Evolutionary conservation across 2,113 vertebrate genomes (phyloP), one percentile per base, ranked within the genome.

Genomic region (Macquaria ambigua): DNA sequence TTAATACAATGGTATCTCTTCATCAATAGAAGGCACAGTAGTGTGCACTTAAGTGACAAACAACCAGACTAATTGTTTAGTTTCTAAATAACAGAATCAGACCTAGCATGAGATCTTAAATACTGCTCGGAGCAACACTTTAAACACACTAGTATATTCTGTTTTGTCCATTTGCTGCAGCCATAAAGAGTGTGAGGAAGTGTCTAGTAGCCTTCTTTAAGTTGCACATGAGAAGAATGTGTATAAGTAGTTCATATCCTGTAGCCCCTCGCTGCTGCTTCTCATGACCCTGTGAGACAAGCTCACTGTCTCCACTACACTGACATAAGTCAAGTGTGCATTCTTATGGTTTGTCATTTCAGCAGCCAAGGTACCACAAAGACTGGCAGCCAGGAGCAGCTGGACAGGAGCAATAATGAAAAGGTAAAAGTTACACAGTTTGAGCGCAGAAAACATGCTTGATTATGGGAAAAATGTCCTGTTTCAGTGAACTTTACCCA

Each of bases 381-480:
- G 83, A 95, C 95, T 37, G 96, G 90, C 90, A 97, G 96, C 79
- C 94, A 96, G 86, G 96, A 94, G 52, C 96, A 94, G 80, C 82
- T 97, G 90, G 96, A 97, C 64, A 96, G 89, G 80, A 96, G 95
- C 62, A 62, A 89, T 3, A 93, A 90, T 16, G 96, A 98, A 53
- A 92, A 63, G 97, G 97, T 98, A 83, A 76, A 48, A 15, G 11
- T 9, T 9, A 11, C 41, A 58, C 23, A 28, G 39, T 48, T 73
- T 39, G 16, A 14, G 5, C 53, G 52, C 9, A 15, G 43, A 8
- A 14, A 41, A 56, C 43, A 50, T 63, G 53, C 25, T 41, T 52
- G 18, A 71, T 71, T 53, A n/a, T 8, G 8, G 11, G 34, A 1
- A 20, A 31, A 25, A 14, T 25, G 8, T 69, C 43, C n/a, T 41